Conservation (phyloP, 2,113 vertebrate species). For the Macrotus californicus region DNA sequence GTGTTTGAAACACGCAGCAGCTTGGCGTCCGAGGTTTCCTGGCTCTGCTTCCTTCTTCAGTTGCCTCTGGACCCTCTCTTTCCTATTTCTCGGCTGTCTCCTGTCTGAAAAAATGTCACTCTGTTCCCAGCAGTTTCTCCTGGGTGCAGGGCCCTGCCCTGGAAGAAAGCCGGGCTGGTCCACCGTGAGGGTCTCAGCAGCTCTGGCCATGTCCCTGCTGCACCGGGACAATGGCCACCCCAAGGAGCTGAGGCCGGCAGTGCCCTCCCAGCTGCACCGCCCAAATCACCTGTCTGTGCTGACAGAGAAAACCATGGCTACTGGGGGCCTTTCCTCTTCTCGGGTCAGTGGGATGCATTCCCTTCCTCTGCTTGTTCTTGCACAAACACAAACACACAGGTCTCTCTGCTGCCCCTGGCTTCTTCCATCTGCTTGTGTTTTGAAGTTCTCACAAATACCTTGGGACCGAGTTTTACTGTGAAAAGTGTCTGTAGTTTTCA, state of each 20-base stretch:
- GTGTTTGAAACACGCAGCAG: rapidly evolving
- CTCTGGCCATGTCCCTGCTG: rapidly evolving
- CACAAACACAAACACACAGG: not conserved
- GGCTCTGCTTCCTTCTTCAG: not conserved
- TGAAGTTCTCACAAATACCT: not conserved
- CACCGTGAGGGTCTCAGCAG: not conserved
- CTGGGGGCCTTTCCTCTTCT: not conserved
- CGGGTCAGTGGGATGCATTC: rapidly evolving
- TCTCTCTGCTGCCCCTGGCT: rapidly evolving
- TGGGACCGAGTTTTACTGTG: not conserved
- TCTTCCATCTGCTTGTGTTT: not conserved
- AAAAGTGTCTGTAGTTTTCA: not conserved
- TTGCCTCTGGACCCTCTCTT: not conserved
- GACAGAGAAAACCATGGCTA: rapidly evolving
- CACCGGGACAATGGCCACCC: rapidly evolving
- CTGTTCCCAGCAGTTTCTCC: not conserved
- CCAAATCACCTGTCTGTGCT: rapidly evolving
- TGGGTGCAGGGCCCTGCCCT: rapidly evolving
- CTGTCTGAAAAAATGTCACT: not conserved
- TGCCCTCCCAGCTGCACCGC: not conserved
- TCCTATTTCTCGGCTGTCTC: not conserved
- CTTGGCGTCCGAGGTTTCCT: not conserved
- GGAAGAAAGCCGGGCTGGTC: not conserved
- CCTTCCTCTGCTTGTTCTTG: too few relatives aligned
- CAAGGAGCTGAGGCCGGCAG: rapidly evolving